Conservation (phyloP, 2,888 invertebrate genomes). For the Sphecodes monilicornis region DNA sequence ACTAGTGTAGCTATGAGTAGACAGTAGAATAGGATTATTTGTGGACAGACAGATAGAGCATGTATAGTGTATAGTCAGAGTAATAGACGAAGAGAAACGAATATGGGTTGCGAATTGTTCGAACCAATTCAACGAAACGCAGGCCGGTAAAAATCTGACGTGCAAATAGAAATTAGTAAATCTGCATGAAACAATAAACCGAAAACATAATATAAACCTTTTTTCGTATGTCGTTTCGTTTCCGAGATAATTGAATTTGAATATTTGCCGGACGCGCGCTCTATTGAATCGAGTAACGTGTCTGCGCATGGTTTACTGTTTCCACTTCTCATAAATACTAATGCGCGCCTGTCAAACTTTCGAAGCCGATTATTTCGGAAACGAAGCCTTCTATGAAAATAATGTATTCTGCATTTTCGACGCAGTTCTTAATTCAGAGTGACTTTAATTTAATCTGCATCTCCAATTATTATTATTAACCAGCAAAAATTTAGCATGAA, state of each 20-base stretch:
- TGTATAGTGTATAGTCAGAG: too few relatives aligned
- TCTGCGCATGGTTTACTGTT: not conserved
- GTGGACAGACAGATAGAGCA: too few relatives aligned
- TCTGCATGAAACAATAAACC: not conserved
- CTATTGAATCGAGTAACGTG: not conserved
- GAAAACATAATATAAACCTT: not conserved
- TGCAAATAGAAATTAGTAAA: not conserved
- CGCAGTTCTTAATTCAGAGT: not conserved
- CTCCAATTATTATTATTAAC: not conserved
- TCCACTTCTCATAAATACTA: not conserved
- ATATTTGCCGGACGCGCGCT: not conserved
- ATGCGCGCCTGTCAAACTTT: not conserved
- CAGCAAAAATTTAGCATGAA: not conserved
- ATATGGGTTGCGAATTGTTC: too few relatives aligned
- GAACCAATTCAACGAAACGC: too few relatives aligned
- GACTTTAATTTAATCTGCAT: not conserved
- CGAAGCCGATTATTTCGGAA: not conserved
- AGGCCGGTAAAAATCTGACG: not conserved
- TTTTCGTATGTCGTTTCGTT: not conserved
- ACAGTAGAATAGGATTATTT: too few relatives aligned
- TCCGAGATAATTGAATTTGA: not conserved
- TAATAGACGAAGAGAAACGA: too few relatives aligned
- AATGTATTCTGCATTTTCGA: not conserved
- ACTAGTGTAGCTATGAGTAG: too few relatives aligned
- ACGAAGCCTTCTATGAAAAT: not conserved